Base-by-base conservation (phyloP, 2,888 invertebrate species). In the Drosophila setosimentum region DNA sequence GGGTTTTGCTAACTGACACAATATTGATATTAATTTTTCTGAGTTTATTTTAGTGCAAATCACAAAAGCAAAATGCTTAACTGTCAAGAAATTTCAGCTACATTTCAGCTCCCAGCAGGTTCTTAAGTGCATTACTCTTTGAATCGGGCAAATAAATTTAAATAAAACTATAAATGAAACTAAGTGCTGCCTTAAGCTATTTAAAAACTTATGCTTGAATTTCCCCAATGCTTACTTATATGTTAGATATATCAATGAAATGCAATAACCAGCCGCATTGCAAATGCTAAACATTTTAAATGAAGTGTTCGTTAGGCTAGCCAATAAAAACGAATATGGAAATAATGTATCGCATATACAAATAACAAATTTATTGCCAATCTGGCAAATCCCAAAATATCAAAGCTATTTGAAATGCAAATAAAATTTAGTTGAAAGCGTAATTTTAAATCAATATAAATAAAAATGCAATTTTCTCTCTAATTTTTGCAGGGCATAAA, bases 401-500 rank as follows among this genome's bases (percentile, higher is more conserved):
- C 48, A 61, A 55, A 30, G 30, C 27, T 35, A 13, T 32, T 18
- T 45, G 21, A 35, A 21, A 29, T 54, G 24, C 62, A 61, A 35
- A 48, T 57, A 27, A 59, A 54, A 42, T 29, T 40, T 49, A 75
- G 57, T 66, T 53, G 59, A 68, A 50, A 57, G 70, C 62, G 63
- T 78, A 71, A 61, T 78, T 66, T 81, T 74, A 74, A 81, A 48
- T 68, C 59, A 70, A 72, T 57, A 74, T 67, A 66, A 65, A 40
- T 57, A 57, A 49, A 50, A 57, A 62, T 65, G 49, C 45, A 54
- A 64, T 51, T 78, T 83, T 80, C 75, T 83, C 55, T 73, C 49
- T 30, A 59, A 66, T 78, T 69, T 81, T 80, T 86, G 30, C 89
- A 86, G 89, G 33, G 57, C 51, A 61, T 11, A 21, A 10, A 29